Evolutionary conservation across 2,888 invertebrate species (phyloP).

Genomic region (Erynnis tages): DNA sequence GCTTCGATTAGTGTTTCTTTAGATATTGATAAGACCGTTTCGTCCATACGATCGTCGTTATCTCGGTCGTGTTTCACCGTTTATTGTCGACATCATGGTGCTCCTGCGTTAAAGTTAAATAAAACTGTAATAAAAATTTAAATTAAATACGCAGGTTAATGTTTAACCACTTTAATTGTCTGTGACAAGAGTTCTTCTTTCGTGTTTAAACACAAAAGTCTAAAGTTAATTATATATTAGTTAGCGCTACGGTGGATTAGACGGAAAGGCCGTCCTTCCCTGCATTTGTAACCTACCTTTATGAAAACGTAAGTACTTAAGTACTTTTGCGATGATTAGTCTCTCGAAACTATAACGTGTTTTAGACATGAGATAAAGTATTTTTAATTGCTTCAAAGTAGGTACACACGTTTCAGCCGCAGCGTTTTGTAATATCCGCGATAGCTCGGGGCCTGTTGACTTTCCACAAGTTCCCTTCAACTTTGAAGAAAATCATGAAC

Average conservation of each 20-base stretch:
- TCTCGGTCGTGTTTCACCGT: constrained; percentile 10
- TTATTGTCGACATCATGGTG: constrained; percentile 3
- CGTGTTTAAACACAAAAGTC: too few species aligned
- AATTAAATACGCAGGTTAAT: too few species aligned
- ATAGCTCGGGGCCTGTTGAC: constrained; percentile 23
- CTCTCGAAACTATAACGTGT: too few species aligned
- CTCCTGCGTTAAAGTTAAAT: background rate
- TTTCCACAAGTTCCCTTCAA: constrained; percentile 21
- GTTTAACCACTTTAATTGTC: too few species aligned
- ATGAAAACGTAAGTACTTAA: too few species aligned
- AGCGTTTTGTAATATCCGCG: constrained; percentile 23
- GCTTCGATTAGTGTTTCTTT: constrained; percentile 34
- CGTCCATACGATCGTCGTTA: constrained; percentile 12
- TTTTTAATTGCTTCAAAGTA: constrained; percentile 16
- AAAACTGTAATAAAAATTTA: too few species aligned
- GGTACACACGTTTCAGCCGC: constrained; percentile 9
- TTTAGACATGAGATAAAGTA: constrained; percentile 2
- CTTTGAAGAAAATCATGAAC: constrained; percentile 22
- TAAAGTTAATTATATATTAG: too few species aligned
- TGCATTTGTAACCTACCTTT: too few species aligned
- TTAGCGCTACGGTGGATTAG: too few species aligned
- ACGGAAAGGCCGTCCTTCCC: too few species aligned
- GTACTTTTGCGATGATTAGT: too few species aligned
- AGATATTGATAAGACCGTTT: constrained; percentile 29
- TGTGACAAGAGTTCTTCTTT: too few species aligned